phyloP scores from a whole-genome alignment of 2,888 invertebrate species.

The Ochropacha duplaris region DNA sequence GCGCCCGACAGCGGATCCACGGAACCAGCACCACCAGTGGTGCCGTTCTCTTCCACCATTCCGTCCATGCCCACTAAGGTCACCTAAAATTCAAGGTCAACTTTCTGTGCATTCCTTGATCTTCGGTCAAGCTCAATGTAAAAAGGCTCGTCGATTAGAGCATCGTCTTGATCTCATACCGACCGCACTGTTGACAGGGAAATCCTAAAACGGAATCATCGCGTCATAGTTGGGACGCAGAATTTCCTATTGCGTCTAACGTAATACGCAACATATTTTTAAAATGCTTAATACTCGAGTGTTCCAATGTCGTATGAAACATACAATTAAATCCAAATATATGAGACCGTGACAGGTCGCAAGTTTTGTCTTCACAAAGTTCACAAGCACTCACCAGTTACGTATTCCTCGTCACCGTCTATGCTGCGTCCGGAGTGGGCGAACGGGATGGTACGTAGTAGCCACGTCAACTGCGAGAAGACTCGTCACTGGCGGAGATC shows the following conservation, averaged over 20 bases:
- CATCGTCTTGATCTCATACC: slow-evolving; percentile 39
- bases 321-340: slow-evolving; percentile 72
- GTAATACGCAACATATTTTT: slow-evolving; percentile 61
- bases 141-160: slow-evolving; percentile 40
- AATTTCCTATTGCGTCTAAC: slow-evolving; percentile 75
- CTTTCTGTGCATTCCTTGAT: slow-evolving; percentile 72
- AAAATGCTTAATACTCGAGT: slow-evolving; percentile 37
- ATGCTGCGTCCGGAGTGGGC: slow-evolving; percentile 97
- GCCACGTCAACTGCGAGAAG: slow-evolving; percentile 95
- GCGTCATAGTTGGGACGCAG: slow-evolving; percentile 66
- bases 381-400: slow-evolving; percentile 92
- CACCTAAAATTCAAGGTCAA: slow-evolving; percentile 86
- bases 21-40: slow-evolving; percentile 66
- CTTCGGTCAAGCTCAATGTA: slow-evolving; percentile 49
- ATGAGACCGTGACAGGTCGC: slow-evolving; percentile 79
- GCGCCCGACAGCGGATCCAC: slow-evolving; percentile 63
- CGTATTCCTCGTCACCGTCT: slow-evolving; percentile 97
- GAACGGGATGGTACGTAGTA: slow-evolving; percentile 96
- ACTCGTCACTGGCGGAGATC: slow-evolving; percentile 92
- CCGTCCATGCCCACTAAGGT: slow-evolving; percentile 90
- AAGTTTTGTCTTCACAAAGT: slow-evolving; percentile 83
- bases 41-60: slow-evolving; percentile 96
- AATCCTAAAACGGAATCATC: slow-evolving; percentile 72
- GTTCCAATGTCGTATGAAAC: slow-evolving; percentile 50
- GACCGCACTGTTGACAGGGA: slow-evolving; percentile 62